phyloP scores from a whole-genome alignment of 2,797 vertebrate species.

The Crypturellus tataupa region DNA sequence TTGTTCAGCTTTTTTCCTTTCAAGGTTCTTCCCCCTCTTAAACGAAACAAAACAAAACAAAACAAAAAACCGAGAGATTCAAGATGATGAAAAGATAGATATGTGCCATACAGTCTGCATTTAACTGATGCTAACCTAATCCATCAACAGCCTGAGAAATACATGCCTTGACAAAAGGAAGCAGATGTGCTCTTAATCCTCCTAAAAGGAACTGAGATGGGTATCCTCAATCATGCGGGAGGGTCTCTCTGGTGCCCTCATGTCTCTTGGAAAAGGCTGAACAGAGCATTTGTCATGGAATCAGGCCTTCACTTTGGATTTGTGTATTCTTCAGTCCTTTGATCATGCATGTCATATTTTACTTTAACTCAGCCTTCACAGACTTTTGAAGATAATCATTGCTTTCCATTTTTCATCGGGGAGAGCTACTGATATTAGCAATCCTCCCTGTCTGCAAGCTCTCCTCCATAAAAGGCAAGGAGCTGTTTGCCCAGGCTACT shows the following conservation, averaged over 20 bases:
- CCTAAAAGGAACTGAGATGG: slow-evolving; percentile 14
- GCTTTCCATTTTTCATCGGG: slow-evolving; percentile 54
- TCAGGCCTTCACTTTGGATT: slow-evolving; percentile 31
- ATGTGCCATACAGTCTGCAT: slow-evolving; percentile 7
- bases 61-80: not conserved
- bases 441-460: not conserved
- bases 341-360: slow-evolving; percentile 57
- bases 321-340: slow-evolving; percentile 59
- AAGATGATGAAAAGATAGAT: slow-evolving; percentile 54
- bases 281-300: slow-evolving; percentile 45
- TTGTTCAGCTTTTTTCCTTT: not conserved
- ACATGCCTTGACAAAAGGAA: slow-evolving; percentile 52
- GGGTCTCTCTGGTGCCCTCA: slow-evolving; percentile 57
- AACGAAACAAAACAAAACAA: not conserved
- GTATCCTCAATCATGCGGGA: slow-evolving; percentile 49
- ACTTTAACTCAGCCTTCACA: slow-evolving; percentile 53
- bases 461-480: not conserved
- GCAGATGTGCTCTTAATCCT: slow-evolving; percentile 55
- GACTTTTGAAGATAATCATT: slow-evolving; percentile 42
- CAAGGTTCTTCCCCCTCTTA: not conserved
- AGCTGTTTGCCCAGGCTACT: not conserved
- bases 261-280: slow-evolving; percentile 50
- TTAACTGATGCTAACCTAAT: slow-evolving; percentile 50
- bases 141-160: slow-evolving; percentile 55
- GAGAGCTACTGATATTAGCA: not conserved